phyloP scores from a whole-genome alignment of 2,888 invertebrate genomes.

The Sphaerophoria taeniata region DNA sequence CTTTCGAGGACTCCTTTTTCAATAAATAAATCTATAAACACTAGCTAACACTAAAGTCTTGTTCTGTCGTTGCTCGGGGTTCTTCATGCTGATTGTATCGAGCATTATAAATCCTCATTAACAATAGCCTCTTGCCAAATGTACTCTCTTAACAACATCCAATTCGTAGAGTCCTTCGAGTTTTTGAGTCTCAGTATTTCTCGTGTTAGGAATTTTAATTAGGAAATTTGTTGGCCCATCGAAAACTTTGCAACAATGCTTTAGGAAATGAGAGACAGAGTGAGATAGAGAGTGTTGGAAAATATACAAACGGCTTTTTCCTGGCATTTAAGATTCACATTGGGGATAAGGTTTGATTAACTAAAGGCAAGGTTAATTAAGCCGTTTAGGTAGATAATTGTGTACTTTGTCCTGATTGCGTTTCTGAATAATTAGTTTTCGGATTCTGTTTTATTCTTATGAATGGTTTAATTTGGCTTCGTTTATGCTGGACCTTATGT shows the following conservation, averaged over 20 bases:
- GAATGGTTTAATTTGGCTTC: slow-evolving; percentile 14
- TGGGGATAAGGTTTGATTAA: slow-evolving; percentile 55
- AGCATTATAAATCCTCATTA: slow-evolving; percentile 20
- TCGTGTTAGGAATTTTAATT: slow-evolving; percentile 54
- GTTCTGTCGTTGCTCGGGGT: background rate
- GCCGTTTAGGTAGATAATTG: slow-evolving; percentile 34
- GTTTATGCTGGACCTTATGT: background rate
- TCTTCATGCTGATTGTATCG: slow-evolving; percentile 9
- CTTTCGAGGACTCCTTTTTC: background rate
- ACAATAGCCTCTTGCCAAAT: slow-evolving; percentile 1
- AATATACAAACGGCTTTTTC: slow-evolving; percentile 21
- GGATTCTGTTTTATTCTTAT: slow-evolving; percentile 31
- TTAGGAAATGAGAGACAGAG: background rate
- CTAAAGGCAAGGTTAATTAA: slow-evolving; percentile 55
- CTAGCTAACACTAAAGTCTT: slow-evolving; percentile 1
- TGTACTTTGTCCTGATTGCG: slow-evolving; percentile 31
- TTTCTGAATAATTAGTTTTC: slow-evolving; percentile 46
- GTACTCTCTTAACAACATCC: slow-evolving; percentile 38
- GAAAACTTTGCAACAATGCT: slow-evolving; percentile 37
- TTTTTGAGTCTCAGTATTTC: slow-evolving; percentile 30
- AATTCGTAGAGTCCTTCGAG: slow-evolving; percentile 7
- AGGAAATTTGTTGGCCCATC: slow-evolving; percentile 49
- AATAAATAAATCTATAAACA: slow-evolving; percentile 28
- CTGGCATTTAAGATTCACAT: slow-evolving; percentile 35
- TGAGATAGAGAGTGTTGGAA: background rate